phyloP scores from a whole-genome alignment of 2,797 vertebrate species.

The Limosa lapponica region DNA sequence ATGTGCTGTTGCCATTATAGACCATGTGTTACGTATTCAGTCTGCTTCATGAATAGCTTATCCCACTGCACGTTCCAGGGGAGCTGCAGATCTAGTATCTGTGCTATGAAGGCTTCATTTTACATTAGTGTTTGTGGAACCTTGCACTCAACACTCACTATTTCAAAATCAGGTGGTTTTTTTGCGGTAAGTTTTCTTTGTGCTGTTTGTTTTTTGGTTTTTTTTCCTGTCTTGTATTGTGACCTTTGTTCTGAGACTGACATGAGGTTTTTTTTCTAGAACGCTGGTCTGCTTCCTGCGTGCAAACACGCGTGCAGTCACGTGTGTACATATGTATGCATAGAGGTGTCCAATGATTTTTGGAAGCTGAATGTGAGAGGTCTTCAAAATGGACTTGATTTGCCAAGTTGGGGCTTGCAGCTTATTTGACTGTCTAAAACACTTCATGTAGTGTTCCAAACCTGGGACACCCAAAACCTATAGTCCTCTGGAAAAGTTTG shows the following conservation, averaged over 20 bases:
- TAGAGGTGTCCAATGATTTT: neutral
- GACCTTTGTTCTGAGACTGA: neutral
- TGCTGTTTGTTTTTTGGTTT: neutral
- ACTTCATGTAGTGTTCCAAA: neutral
- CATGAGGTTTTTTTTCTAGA: neutral
- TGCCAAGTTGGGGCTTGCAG: neutral
- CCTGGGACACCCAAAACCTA: neutral
- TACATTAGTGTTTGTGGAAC: neutral
- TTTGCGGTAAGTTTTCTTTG: neutral
- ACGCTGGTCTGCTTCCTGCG: neutral
- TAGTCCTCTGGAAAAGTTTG: neutral
- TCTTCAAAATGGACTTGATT: neutral
- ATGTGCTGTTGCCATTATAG: neutral
- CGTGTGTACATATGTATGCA: neutral
- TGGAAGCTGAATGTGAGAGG: neutral
- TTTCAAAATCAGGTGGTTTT: neutral
- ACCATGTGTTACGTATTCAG: neutral
- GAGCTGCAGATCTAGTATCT: neutral
- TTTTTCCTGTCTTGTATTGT: neutral
- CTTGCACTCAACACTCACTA: neutral
- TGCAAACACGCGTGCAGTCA: neutral
- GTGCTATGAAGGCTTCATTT: neutral
- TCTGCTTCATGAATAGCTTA: neutral
- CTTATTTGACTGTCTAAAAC: neutral
- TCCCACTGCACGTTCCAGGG: neutral